Percentiles rank a stretch among this genome's conserved stretches.
Evolutionary conservation across 2,888 invertebrate species (phyloP).

Genomic region (Mythimna lalbum): DNA sequence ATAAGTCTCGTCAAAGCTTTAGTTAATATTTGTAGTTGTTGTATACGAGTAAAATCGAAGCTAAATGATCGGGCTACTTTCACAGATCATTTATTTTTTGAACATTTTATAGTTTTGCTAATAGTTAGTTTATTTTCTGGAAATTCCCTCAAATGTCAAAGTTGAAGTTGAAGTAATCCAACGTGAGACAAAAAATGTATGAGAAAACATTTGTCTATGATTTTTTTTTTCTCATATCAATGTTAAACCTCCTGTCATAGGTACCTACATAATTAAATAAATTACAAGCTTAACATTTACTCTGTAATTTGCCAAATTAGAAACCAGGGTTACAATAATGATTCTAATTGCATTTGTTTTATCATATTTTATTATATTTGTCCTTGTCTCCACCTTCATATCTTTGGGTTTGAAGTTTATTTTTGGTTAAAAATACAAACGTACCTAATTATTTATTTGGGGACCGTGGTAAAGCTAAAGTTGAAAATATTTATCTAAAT

Average conservation of each 20-base stretch:
- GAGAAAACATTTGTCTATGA: background rate
- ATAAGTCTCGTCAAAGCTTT: background rate
- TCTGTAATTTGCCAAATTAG: constrained; percentile 32
- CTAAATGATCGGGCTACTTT: background rate
- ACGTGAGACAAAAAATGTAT: background rate
- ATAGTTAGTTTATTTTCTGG: background rate
- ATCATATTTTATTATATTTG: constrained; percentile 20
- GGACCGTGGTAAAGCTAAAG: background rate
- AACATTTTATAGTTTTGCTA: background rate
- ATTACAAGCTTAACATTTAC: background rate
- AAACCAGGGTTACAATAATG: constrained; percentile 7
- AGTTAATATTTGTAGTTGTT: background rate
- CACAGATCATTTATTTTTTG: background rate
- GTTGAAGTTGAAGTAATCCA: too few species aligned
- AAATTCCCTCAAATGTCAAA: background rate
- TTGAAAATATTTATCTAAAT: background rate
- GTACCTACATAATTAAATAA: constrained; percentile 5
- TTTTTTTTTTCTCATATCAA: background rate
- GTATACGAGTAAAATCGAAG: background rate
- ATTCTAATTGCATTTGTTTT: constrained; percentile 17
- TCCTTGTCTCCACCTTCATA: constrained; percentile 31
- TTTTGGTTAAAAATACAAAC: background rate
- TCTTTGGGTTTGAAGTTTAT: background rate
- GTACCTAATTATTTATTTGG: constrained; percentile 2
- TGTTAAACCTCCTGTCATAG: background rate